phyloP scores from a whole-genome alignment of 2,888 invertebrate genomes.

The Aricia artaxerxes region DNA sequence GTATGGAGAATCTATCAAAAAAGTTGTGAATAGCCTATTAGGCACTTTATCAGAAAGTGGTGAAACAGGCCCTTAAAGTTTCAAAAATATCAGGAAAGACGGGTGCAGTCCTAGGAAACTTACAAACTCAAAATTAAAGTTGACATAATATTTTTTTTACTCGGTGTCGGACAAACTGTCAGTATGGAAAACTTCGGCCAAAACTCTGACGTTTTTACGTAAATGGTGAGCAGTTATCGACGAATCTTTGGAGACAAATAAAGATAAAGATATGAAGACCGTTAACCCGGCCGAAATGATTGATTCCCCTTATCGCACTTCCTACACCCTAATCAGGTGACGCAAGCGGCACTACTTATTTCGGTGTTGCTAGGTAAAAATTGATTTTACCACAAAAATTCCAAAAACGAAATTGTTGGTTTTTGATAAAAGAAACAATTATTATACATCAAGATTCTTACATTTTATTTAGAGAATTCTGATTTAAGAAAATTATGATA shows the following conservation, averaged over 20 bases:
- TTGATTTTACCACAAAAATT: neutral
- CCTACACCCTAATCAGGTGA: slow-evolving; percentile 24
- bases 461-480: too few relatives aligned
- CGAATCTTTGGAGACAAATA: slow-evolving; percentile 24
- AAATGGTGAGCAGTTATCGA: neutral
- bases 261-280: neutral
- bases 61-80: too few relatives aligned
- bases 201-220: neutral
- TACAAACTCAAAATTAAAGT: too few relatives aligned
- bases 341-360: neutral
- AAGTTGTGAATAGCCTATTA: too few relatives aligned
- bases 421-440: neutral
- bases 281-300: slow-evolving; percentile 28
- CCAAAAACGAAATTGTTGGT: neutral
- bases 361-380: neutral
- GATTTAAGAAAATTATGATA: too few relatives aligned
- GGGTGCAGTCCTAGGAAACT: too few relatives aligned
- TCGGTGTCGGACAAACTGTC: too few relatives aligned
- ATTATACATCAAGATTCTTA: too few relatives aligned
- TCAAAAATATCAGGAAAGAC: too few relatives aligned
- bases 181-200: neutral
- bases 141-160: too few relatives aligned
- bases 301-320: slow-evolving; percentile 29
- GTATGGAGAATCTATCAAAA: too few relatives aligned
- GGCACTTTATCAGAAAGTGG: too few relatives aligned